phyloP scores from a whole-genome alignment of 2,888 invertebrate genomes.

The Apamea epomidion region DNA sequence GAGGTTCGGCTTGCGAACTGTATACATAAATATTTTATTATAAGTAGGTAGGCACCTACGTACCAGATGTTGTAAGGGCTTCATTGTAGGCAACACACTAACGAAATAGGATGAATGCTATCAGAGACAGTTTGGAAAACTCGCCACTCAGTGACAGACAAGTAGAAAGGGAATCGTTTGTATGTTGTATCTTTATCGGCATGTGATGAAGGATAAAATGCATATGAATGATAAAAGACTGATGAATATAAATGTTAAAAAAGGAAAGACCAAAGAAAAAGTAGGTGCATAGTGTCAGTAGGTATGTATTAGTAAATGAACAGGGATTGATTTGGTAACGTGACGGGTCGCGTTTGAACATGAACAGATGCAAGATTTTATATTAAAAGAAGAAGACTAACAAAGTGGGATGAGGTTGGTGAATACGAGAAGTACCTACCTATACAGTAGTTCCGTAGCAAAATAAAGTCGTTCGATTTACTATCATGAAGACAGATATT shows the following conservation, averaged over 20 bases:
- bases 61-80: constrained; percentile 29
- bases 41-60: constrained; percentile 2
- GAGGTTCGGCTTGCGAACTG: constrained; percentile 64
- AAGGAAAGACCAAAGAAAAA: neutral
- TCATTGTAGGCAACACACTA: neutral
- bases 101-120: neutral
- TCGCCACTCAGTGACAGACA: too few species aligned
- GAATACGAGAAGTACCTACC: neutral
- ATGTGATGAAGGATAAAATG: neutral
- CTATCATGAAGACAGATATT: constrained; percentile 8
- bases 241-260: neutral
- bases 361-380: neutral
- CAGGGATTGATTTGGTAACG: neutral
- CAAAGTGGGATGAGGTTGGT: neutral
- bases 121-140: neutral
- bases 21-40: constrained; percentile 53
- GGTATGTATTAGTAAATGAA: neutral
- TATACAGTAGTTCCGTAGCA: neutral
- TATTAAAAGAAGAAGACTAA: neutral
- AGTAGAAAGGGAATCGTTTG: neutral
- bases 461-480: constrained; percentile 1
- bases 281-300: neutral
- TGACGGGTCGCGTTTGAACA: neutral
- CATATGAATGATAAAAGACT: neutral
- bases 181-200: neutral